phyloP scores from a whole-genome alignment of 92 coral and sea anemone species.

The Porites lobata region DNA sequence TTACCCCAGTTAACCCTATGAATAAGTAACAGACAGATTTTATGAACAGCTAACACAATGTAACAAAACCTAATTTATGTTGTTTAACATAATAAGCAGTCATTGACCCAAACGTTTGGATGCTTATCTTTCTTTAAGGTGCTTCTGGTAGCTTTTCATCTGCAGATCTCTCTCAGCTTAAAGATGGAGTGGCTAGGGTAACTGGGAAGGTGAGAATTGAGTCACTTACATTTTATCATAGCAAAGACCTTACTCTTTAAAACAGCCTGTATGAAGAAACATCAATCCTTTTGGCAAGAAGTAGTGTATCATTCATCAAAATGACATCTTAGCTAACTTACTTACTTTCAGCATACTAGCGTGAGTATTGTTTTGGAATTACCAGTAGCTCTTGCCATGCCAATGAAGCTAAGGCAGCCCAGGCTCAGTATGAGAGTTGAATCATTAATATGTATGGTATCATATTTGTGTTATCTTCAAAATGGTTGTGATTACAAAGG shows the following conservation, averaged over 20 bases:
- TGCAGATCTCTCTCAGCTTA: constrained; percentile 89
- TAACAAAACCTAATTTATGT: not conserved
- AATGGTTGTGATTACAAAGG: no score
- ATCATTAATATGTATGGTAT: no score
- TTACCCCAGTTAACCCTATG: no score
- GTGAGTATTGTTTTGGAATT: no score
- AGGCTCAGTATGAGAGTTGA: no score
- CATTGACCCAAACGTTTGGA: not conserved
- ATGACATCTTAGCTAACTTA: not conserved
- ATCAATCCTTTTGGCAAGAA: not conserved
- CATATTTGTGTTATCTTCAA: no score
- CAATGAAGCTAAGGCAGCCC: not conserved
- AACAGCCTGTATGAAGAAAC: no score
- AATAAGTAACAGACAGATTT: not conserved
- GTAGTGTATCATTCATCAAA: not conserved
- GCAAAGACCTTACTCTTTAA: no score
- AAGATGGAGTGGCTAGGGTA: constrained; percentile 93
- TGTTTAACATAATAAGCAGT: not conserved
- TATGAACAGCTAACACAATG: not conserved
- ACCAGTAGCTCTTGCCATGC: not conserved
- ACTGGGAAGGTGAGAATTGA: constrained; percentile 88
- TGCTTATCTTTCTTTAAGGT: not conserved
- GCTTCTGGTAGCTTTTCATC: constrained; percentile 77
- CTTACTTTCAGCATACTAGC: no score
- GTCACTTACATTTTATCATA: not conserved